Conservation (phyloP, 2,113 vertebrate genomes). For the Chrysemys picta region DNA sequence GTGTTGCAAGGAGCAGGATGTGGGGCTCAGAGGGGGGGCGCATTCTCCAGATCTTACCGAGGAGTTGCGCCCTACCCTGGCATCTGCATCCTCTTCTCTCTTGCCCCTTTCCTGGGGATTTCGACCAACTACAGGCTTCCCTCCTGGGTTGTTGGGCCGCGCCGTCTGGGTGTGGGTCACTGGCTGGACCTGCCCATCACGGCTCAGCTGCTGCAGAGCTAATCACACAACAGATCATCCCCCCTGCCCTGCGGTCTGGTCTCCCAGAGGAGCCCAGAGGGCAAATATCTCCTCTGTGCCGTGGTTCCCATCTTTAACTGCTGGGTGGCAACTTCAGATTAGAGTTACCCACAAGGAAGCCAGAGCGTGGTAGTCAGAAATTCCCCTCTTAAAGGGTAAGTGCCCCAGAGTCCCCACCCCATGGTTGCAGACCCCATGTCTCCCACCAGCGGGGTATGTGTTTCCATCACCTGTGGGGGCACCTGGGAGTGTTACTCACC, state of each 20-base stretch:
- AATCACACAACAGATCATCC: not conserved
- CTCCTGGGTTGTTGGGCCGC: not conserved
- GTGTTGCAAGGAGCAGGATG: too few species aligned
- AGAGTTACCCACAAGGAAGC: not conserved
- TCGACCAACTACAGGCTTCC: not conserved
- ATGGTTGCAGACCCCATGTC: not conserved
- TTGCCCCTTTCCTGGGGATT: not conserved
- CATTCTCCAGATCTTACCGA: not conserved
- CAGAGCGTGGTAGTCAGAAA: not conserved
- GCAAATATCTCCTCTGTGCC: too few species aligned
- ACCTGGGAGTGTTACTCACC: not conserved
- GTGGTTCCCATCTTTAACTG: not conserved
- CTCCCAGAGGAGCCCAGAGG: not conserved
- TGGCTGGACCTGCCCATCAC: too few species aligned
- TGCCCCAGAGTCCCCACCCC: not conserved
- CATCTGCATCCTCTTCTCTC: too few species aligned
- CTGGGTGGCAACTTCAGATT: not conserved
- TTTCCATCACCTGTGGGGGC: too few species aligned
- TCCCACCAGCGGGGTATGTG: too few species aligned
- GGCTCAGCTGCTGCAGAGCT: not conserved
- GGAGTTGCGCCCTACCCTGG: not conserved
- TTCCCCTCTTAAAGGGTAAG: not conserved
- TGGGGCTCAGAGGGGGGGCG: not conserved
- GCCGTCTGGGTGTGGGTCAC: not conserved
- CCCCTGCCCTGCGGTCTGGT: not conserved